Evolutionary conservation across 92 coral and sea anemone genomes (phyloP).

Genomic region (Phenganax marumi): DNA sequence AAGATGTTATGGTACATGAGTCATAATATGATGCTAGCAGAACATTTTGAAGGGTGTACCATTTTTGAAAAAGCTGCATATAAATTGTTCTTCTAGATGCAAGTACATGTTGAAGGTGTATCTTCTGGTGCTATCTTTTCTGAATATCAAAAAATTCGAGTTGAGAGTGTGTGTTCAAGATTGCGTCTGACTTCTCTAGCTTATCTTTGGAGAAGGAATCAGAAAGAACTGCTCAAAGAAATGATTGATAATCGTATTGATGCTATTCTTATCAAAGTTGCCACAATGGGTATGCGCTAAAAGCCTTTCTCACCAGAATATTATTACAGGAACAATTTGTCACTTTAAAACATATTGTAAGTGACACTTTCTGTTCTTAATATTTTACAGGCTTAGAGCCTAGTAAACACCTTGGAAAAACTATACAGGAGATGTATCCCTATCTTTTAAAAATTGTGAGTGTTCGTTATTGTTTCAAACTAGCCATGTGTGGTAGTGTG

Average conservation of each 20-base stretch:
- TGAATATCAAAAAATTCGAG: constrained; percentile 88
- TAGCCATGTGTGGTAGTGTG: not conserved
- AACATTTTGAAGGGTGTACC: too few relatives aligned
- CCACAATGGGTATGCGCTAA: constrained; percentile 73
- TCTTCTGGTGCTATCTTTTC: constrained; percentile 91
- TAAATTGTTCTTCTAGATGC: constrained; percentile 45
- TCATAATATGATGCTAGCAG: too few relatives aligned
- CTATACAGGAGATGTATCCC: constrained; percentile 72
- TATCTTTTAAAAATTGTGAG: constrained; percentile 74
- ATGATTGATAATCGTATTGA: constrained; percentile 79
- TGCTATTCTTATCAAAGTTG: constrained; percentile 87
- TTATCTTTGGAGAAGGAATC: constrained; percentile 92
- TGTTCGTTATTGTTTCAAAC: not conserved
- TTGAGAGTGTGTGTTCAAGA: constrained; percentile 94
- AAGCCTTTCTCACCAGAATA: not conserved
- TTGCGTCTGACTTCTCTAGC: constrained; percentile 75
- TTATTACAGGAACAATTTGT: not conserved
- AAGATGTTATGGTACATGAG: constrained; percentile 64
- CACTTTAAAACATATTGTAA: not conserved
- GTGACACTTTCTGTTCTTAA: not conserved
- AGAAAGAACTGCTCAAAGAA: constrained; percentile 70
- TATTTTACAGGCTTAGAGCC: constrained; percentile 68
- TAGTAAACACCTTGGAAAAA: constrained; percentile 72
- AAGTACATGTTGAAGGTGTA: constrained; percentile 79
- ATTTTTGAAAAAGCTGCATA: not conserved